These are phyloP conservation scores for Cryptomyrus ogoouensis DNA, from an alignment of 2,113 vertebrate genomes.

Conservation along the genomic window DNA sequence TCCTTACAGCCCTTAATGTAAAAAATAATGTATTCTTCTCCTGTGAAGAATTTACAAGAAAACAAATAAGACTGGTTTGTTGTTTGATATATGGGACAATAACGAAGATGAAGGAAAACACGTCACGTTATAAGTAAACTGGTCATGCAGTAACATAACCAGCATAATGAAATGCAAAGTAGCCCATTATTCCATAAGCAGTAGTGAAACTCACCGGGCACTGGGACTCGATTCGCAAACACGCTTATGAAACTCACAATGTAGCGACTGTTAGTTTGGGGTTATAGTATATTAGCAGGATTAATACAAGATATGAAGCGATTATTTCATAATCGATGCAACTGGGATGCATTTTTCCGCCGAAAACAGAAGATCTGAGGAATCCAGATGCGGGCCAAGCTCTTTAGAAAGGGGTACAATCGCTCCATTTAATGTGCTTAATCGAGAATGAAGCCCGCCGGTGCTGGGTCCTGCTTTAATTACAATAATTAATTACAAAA, in stretches of 20 bases:
- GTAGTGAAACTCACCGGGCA: background rate
- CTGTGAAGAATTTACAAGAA: background rate
- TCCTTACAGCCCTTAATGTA: background rate
- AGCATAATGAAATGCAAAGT: background rate
- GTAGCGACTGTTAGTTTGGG: background rate
- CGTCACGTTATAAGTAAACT: background rate
- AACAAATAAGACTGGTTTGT: background rate
- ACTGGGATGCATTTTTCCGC: background rate
- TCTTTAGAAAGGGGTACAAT: background rate
- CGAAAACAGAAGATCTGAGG: background rate
- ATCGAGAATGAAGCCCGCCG: background rate
- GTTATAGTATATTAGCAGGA: background rate
- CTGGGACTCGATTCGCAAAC: background rate
- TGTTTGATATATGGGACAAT: background rate
- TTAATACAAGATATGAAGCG: background rate
- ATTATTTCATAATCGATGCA: background rate
- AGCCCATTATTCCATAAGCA: background rate
- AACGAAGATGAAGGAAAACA: background rate
- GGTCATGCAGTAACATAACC: background rate
- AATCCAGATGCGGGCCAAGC: background rate
- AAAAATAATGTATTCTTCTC: background rate
- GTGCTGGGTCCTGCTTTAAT: background rate
- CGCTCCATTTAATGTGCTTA: slow-evolving; percentile 16
- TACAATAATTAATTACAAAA: background rate
- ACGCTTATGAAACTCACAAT: background rate